Conservation (phyloP, 2,113 vertebrate genomes). For the Anser brachyrhynchus region DNA sequence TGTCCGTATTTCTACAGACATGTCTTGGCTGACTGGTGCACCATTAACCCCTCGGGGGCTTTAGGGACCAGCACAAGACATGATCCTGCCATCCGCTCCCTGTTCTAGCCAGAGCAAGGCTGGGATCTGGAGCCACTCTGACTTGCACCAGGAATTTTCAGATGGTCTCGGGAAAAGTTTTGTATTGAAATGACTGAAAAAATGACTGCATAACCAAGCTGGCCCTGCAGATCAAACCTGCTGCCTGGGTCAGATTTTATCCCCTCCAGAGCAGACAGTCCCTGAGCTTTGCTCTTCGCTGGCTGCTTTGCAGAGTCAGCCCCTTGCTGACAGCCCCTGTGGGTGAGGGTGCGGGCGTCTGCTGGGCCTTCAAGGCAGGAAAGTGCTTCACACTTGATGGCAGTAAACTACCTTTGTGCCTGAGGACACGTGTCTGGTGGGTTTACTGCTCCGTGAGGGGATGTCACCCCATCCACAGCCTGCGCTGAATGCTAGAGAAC, state of each 20-base stretch:
- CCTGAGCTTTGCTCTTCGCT: not conserved
- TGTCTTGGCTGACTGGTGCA: not conserved
- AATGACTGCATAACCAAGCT: accelerated
- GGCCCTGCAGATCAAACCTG: not conserved
- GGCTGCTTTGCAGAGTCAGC: not conserved
- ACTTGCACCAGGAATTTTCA: not conserved
- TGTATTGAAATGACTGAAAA: not conserved
- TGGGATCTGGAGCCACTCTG: not conserved
- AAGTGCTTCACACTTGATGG: not conserved
- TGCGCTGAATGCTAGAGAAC: not conserved
- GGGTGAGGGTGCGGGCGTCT: not conserved
- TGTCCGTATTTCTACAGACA: not conserved
- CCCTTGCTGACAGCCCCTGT: not conserved
- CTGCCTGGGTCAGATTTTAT: not conserved
- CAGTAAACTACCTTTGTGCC: not conserved
- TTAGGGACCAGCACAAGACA: not conserved
- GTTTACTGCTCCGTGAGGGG: not conserved
- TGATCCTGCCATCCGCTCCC: not conserved
- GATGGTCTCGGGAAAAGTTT: not conserved
- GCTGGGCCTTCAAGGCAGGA: not conserved
- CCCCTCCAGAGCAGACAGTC: not conserved
- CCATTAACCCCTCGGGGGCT: not conserved
- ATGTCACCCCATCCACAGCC: accelerated
- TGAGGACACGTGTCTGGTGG: not conserved
- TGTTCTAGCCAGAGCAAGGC: not conserved